Evolutionary conservation across 2,797 vertebrate genomes (phyloP).

Genomic region (Harpagifer antarcticus): DNA sequence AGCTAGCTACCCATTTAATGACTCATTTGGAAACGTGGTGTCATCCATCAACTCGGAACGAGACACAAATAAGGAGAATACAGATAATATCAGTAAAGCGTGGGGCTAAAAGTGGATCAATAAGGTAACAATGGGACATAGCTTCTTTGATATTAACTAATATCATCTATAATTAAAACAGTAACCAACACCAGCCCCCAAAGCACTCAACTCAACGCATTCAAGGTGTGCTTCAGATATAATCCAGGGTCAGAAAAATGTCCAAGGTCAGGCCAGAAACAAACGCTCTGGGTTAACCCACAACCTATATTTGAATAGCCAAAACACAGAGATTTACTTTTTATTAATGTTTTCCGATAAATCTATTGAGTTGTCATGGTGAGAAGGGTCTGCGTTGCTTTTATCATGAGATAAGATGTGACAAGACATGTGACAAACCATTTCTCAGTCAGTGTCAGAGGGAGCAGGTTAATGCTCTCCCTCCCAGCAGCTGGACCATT

Average conservation of each 20-base stretch:
- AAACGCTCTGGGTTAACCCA: background rate
- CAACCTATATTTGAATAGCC: background rate
- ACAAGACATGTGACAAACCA: background rate
- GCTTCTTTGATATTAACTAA: background rate
- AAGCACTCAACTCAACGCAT: background rate
- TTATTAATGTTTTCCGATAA: background rate
- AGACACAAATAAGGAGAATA: slow-evolving; percentile 31
- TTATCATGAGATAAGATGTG: background rate
- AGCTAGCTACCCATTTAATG: slow-evolving; percentile 49
- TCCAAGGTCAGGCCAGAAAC: background rate
- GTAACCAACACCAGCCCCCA: background rate
- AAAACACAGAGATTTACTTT: background rate
- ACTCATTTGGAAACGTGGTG: slow-evolving; percentile 41
- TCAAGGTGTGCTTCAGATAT: background rate
- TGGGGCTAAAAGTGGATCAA: background rate
- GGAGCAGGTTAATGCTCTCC: background rate
- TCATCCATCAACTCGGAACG: slow-evolving; percentile 59
- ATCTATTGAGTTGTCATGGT: background rate
- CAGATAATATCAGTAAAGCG: slow-evolving; percentile 10
- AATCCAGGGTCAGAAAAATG: background rate
- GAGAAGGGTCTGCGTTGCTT: background rate
- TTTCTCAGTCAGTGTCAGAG: background rate
- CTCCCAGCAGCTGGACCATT: background rate
- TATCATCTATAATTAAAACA: background rate
- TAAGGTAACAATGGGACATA: background rate